These are phyloP conservation scores for Gerosis bhagava DNA, from an alignment of 2,888 invertebrate genomes.

Conservation along the genomic window DNA sequence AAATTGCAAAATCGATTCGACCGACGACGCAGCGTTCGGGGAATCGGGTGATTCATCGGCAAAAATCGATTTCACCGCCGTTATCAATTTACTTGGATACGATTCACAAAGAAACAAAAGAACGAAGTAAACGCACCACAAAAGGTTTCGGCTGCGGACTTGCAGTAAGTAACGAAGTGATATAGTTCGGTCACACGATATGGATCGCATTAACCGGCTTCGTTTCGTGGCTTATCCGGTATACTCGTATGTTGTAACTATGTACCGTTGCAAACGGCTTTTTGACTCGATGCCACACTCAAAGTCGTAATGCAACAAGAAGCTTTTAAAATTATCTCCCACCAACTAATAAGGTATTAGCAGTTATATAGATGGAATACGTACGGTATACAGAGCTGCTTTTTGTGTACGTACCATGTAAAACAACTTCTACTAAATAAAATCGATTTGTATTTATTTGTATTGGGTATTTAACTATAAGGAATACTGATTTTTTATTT, in stretches of 20 bases:
- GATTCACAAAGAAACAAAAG: constrained; percentile 55
- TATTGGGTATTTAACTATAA: too few species aligned
- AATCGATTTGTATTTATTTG: too few species aligned
- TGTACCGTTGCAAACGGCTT: constrained; percentile 28
- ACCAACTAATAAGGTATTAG: too few species aligned
- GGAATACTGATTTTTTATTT: too few species aligned
- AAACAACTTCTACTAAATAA: too few species aligned
- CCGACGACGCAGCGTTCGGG: too few species aligned
- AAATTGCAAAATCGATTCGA: constrained; percentile 31
- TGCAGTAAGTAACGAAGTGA: constrained; percentile 35
- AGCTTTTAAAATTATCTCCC: too few species aligned
- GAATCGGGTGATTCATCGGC: constrained; percentile 62
- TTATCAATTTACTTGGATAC: constrained; percentile 52
- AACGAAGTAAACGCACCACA: constrained; percentile 55
- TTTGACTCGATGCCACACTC: constrained; percentile 11
- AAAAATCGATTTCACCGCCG: constrained; percentile 53
- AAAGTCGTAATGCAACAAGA: constrained; percentile 1
- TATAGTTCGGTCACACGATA: constrained; percentile 46
- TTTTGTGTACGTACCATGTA: too few species aligned
- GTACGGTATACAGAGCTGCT: too few species aligned
- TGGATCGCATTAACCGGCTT: constrained; percentile 46
- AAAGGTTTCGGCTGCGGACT: constrained; percentile 53
- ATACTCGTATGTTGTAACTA: constrained; percentile 41
- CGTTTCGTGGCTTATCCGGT: constrained; percentile 58
- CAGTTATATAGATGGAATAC: too few species aligned